Conservation (phyloP, 1,140 invertebrate genomes). For the Aradophagus sp. region DNA sequence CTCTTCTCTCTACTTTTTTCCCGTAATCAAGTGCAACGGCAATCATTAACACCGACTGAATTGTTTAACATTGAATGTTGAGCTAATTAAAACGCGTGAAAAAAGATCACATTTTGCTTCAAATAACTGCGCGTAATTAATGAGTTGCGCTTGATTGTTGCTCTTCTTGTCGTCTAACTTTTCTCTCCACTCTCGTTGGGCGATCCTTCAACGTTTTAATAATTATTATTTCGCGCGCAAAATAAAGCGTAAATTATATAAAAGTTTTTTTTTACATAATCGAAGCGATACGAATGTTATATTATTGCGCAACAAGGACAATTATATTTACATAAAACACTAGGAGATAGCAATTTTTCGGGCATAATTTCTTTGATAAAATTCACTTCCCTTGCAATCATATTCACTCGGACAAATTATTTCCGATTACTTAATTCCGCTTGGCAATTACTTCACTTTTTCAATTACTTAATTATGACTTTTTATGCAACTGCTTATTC, state of each 20-base stretch:
- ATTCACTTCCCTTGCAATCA: slow-evolving; percentile 29
- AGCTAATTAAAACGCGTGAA: slow-evolving; percentile 24
- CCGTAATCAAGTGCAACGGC: slow-evolving; percentile 13
- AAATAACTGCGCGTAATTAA: slow-evolving; percentile 24
- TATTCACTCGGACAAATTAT: slow-evolving; percentile 22
- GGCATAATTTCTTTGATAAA: slow-evolving; percentile 28
- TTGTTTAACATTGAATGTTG: slow-evolving; percentile 39
- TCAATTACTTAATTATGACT: slow-evolving; percentile 21
- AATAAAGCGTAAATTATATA: slow-evolving; percentile 28
- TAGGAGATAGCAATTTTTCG: slow-evolving; percentile 21
- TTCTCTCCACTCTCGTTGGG: not conserved
- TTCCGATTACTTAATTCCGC: slow-evolving; percentile 42
- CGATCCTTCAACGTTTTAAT: slow-evolving; percentile 4
- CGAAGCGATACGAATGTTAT: slow-evolving; percentile 20
- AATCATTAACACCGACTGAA: slow-evolving; percentile 14
- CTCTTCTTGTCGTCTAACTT: not conserved
- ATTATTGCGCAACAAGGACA: slow-evolving; percentile 21
- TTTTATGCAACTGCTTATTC: slow-evolving; percentile 12
- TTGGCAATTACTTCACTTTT: slow-evolving; percentile 22
- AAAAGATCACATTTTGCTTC: slow-evolving; percentile 25
- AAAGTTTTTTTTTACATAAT: slow-evolving; percentile 46
- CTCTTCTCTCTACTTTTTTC: slow-evolving; percentile 7
- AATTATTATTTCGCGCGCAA: slow-evolving; percentile 9
- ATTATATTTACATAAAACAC: slow-evolving; percentile 48
- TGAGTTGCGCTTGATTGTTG: not conserved